A percentile compares a stretch with the other conserved stretches of the same genome.
phyloP scores from a whole-genome alignment of 37 sponge, comb jelly and placozoan species.

The Aplysina aerophoba region DNA sequence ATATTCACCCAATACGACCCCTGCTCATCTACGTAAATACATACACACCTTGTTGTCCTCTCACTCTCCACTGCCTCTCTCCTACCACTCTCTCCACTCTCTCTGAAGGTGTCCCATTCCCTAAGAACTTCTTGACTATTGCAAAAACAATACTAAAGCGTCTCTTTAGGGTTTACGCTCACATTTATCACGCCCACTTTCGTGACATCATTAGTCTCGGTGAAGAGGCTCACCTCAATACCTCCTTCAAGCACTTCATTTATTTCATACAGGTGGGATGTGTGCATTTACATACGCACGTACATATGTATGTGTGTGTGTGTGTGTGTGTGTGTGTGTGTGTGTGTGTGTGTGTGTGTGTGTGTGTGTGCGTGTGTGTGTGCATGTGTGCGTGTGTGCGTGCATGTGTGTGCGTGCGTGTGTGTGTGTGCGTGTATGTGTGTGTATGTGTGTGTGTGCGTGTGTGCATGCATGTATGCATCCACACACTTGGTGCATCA shows the following conservation, averaged over 20 bases:
- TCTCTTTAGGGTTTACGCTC: slow-evolving; percentile 98
- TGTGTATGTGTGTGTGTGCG: too few relatives aligned
- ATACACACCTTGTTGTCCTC: background rate
- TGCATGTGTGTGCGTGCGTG: too few relatives aligned
- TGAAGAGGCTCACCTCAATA: slow-evolving; percentile 98
- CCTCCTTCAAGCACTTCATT: slow-evolving; percentile 99
- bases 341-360: background rate
- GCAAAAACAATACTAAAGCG: slow-evolving; percentile 98
- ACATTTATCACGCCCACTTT: slow-evolving; percentile 98
- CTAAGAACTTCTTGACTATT: slow-evolving; percentile 92
- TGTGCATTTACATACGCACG: background rate
- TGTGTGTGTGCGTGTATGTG: too few relatives aligned
- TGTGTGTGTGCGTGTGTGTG: too few relatives aligned
- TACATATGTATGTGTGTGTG: background rate
- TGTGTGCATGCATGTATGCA: too few relatives aligned
- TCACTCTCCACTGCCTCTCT: background rate
- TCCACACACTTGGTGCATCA: too few relatives aligned
- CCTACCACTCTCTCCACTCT: background rate
- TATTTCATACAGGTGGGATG: slow-evolving; percentile 82
- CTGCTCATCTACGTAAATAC: too few relatives aligned
- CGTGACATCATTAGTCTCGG: slow-evolving; percentile 78
- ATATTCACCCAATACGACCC: too few relatives aligned
- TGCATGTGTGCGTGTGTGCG: too few relatives aligned
- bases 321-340: slow-evolving; percentile 1
- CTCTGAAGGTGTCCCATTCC: slow-evolving; percentile 85